Conservation (phyloP, 2,888 invertebrate species). For the Tigriopus californicus region DNA sequence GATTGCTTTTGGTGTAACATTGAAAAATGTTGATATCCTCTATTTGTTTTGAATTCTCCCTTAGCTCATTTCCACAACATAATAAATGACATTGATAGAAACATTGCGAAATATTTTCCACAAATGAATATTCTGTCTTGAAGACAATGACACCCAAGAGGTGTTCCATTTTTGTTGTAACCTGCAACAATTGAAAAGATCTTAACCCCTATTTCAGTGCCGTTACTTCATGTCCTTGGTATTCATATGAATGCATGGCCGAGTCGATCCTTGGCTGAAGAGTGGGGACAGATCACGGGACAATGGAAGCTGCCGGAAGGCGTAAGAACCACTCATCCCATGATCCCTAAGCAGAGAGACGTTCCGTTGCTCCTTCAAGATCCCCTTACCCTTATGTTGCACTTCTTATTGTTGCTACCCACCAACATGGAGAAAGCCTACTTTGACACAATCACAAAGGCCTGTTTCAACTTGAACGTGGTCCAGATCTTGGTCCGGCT, state of each 20-base stretch:
- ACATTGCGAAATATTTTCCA: too few species aligned
- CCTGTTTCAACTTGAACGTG: constrained; percentile 69
- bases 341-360: constrained; percentile 26
- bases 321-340: neutral
- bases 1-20: too few species aligned
- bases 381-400: constrained; percentile 63
- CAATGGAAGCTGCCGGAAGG: constrained; percentile 16
- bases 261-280: constrained; percentile 29
- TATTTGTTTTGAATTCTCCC: too few species aligned
- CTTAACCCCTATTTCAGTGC: constrained; percentile 40
- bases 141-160: too few species aligned
- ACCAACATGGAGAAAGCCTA: constrained; percentile 67
- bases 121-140: too few species aligned
- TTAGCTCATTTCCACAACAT: too few species aligned
- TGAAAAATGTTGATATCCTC: too few species aligned
- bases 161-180: neutral
- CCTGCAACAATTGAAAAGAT: neutral
- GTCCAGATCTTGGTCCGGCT: constrained; percentile 44
- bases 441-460: constrained; percentile 66
- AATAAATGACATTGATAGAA: too few species aligned
- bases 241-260: constrained; percentile 56
- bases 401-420: constrained; percentile 66
- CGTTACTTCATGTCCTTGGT: constrained; percentile 66
- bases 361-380: constrained; percentile 73
- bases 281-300: constrained; percentile 14